Evolutionary conservation across 2,888 invertebrate species (phyloP).

Genomic region (Diplazon laetatorius): DNA sequence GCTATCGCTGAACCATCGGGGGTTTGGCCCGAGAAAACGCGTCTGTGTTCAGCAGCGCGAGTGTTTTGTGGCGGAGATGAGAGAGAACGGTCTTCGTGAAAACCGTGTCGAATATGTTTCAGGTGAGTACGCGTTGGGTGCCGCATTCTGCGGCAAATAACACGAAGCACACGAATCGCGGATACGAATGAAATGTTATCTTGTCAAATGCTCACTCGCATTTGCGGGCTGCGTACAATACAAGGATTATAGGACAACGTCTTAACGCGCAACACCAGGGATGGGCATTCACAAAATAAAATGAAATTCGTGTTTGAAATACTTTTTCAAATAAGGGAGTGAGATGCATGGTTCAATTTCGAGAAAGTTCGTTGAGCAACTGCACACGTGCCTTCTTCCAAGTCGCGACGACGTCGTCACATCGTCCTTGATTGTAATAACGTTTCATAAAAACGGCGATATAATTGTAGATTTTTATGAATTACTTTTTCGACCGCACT

Average conservation of each 20-base stretch:
- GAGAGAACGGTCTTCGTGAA: conserved; percentile 42
- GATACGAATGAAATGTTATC: conserved; percentile 26
- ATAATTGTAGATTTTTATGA: too few species aligned
- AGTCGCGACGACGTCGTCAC: too few species aligned
- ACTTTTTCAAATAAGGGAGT: too few species aligned
- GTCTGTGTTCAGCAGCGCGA: background rate
- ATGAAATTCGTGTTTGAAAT: too few species aligned
- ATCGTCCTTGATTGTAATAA: too few species aligned
- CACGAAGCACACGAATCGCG: conserved; percentile 26
- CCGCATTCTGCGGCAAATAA: conserved; percentile 6
- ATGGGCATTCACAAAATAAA: too few species aligned
- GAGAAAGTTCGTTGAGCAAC: too few species aligned
- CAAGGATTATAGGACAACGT: conserved; percentile 36
- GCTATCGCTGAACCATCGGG: background rate
- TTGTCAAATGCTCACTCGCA: conserved; percentile 40
- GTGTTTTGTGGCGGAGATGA: conserved; percentile 22
- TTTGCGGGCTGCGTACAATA: conserved; percentile 40
- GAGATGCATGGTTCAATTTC: too few species aligned
- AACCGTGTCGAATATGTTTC: conserved; percentile 48
- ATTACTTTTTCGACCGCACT: too few species aligned
- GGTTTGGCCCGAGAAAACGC: conserved; percentile 18
- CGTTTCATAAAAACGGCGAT: too few species aligned
- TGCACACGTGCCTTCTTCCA: too few species aligned
- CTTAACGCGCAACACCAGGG: too few species aligned
- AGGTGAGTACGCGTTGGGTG: conserved; percentile 7